A percentile compares a stretch with the other conserved stretches of the same genome.
phyloP scores from a whole-genome alignment of 2,888 invertebrate species.

The Hesperia comma region DNA sequence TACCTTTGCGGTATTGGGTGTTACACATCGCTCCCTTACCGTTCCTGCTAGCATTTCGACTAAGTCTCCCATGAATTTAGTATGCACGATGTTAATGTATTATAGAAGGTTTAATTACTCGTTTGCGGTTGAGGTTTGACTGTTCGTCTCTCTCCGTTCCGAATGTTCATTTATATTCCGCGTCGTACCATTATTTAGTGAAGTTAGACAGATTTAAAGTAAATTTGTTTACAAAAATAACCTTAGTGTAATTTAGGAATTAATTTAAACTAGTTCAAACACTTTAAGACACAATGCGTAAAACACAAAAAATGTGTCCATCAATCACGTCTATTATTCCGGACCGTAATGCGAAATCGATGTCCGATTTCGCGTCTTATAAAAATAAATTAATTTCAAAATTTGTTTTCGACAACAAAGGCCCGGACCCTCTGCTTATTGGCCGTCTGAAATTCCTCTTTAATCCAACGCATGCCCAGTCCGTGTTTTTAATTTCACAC shows the following conservation, averaged over 20 bases:
- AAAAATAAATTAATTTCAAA: conserved; percentile 71
- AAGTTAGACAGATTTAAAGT: background rate
- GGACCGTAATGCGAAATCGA: conserved; percentile 62
- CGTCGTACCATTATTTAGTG: conserved; percentile 33
- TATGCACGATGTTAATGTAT: conserved; percentile 79
- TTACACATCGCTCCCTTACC: conserved; percentile 71
- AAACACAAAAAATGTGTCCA: conserved; percentile 33
- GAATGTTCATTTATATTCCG: conserved; percentile 56
- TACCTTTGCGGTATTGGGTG: conserved; percentile 80
- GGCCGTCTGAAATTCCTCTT: conserved; percentile 75
- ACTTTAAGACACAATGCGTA: conserved; percentile 18
- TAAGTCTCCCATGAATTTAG: conserved; percentile 74
- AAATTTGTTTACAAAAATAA: conserved; percentile 5
- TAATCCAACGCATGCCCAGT: conserved; percentile 79
- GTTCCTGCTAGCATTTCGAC: conserved; percentile 69
- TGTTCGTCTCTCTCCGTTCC: conserved; percentile 47
- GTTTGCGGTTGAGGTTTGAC: conserved; percentile 73
- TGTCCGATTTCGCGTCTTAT: conserved; percentile 53
- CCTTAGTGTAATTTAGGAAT: background rate
- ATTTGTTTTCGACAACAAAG: conserved; percentile 68
- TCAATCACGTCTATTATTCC: conserved; percentile 54
- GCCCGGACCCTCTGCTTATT: conserved; percentile 63
- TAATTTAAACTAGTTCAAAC: conserved; percentile 23
- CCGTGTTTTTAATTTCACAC: conserved; percentile 82
- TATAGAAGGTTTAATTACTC: conserved; percentile 80